Evolutionary conservation across 2,888 invertebrate genomes (phyloP).

Genomic region (Horisme vitalbata): DNA sequence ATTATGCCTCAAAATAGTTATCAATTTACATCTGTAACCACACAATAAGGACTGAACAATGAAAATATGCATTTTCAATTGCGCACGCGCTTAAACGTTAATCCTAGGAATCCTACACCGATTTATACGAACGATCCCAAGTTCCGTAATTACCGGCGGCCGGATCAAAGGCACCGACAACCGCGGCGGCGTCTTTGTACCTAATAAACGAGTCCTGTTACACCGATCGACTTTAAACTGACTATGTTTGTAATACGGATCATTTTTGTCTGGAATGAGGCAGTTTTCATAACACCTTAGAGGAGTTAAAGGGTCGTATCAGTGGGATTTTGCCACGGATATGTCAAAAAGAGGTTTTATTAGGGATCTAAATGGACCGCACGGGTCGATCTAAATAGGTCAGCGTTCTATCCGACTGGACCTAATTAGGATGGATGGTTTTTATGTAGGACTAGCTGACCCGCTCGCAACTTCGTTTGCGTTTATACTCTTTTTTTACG

Average conservation of each 20-base stretch:
- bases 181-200: conserved; percentile 74
- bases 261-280: conserved; percentile 22
- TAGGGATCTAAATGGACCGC: conserved; percentile 77
- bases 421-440: conserved; percentile 35
- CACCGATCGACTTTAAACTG: conserved; percentile 31
- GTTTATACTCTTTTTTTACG: too few relatives aligned
- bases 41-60: conserved; percentile 17
- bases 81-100: conserved; percentile 39
- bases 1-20: background rate
- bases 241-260: conserved; percentile 15
- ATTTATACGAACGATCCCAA: conserved; percentile 44
- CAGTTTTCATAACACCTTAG: conserved; percentile 77
- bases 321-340: conserved; percentile 83
- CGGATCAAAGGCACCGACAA: conserved; percentile 73
- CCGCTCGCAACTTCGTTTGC: too few relatives aligned
- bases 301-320: conserved; percentile 75
- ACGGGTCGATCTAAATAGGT: conserved; percentile 68
- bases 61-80: conserved; percentile 32
- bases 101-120: conserved; percentile 56
- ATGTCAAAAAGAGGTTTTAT: conserved; percentile 83
- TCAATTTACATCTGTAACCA: conserved; percentile 19
- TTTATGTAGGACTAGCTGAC: background rate
- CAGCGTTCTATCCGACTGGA: conserved; percentile 52
- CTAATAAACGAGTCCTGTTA: conserved; percentile 66
- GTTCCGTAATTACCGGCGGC: conserved; percentile 75